Evolutionary conservation across 1,140 invertebrate genomes (phyloP).

Genomic region (Drosophila elegans): DNA sequence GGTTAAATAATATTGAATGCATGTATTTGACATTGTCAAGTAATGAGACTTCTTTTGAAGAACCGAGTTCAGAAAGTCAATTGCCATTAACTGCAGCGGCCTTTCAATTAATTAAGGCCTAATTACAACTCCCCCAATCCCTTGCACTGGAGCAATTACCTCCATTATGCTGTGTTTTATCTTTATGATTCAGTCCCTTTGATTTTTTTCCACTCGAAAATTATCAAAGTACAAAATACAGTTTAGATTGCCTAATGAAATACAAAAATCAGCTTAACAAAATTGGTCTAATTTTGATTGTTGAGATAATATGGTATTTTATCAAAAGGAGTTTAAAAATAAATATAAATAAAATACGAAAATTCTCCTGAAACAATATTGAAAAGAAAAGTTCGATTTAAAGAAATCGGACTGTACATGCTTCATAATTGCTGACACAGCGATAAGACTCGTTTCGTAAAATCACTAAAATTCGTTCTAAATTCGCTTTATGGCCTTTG

Average conservation of each 20-base stretch:
- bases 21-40: constrained; percentile 39
- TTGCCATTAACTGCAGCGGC: constrained; percentile 31
- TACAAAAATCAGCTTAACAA: no score
- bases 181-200: constrained; percentile 39
- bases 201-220: constrained; percentile 43
- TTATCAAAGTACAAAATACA: constrained; percentile 6
- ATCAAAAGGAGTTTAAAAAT: neutral
- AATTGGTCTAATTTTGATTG: no score
- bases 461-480: constrained; percentile 42
- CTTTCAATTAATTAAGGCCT: constrained; percentile 49
- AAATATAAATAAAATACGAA: neutral
- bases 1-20: constrained; percentile 33
- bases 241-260: neutral
- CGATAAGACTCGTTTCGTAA: constrained; percentile 26
- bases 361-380: neutral
- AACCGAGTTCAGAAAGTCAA: constrained; percentile 47
- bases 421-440: constrained; percentile 21
- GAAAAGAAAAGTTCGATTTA: neutral
- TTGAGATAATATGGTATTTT: no score
- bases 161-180: constrained; percentile 30
- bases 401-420: constrained; percentile 15
- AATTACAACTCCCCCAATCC: constrained; percentile 43
- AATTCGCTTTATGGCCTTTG: constrained; percentile 48
- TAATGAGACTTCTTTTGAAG: neutral
- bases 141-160: constrained; percentile 30